Conservation (phyloP, 2,797 vertebrate genomes). For the Dromococcyx pavoninus region DNA sequence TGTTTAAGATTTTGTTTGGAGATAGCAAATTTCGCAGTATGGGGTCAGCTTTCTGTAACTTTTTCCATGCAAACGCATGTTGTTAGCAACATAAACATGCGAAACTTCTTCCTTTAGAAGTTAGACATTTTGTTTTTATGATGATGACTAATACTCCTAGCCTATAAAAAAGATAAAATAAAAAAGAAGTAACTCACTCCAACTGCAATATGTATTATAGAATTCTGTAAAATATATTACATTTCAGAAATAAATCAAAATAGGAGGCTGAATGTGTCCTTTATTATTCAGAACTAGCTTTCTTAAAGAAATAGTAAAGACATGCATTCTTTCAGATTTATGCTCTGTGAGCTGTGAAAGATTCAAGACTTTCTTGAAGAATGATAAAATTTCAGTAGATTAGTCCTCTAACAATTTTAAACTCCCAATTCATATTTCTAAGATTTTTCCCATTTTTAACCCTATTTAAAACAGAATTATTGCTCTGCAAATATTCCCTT, state of each 20-base stretch:
- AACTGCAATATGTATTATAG: not conserved
- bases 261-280: not conserved
- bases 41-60: constrained; percentile 2
- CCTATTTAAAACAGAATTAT: not conserved
- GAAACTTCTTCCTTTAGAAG: not conserved
- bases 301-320: not conserved
- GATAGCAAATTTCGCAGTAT: constrained; percentile 2
- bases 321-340: not conserved
- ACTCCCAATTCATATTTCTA: not conserved
- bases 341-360: not conserved
- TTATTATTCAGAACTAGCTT: not conserved
- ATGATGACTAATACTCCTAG: not conserved
- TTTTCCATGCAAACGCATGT: not conserved
- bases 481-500: not conserved
- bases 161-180: not conserved
- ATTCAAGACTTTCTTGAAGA: not conserved
- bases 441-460: not conserved
- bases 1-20: constrained; percentile 10
- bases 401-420: not conserved
- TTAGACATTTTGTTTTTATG: constrained; percentile 24
- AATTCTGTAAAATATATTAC: not conserved
- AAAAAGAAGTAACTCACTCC: not conserved
- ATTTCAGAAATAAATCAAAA: constrained; percentile 13
- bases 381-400: not conserved
- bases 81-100: constrained; percentile 10